Base-by-base conservation (phyloP, 2,797 vertebrate genomes). In the Semotilus atromaculatus region DNA sequence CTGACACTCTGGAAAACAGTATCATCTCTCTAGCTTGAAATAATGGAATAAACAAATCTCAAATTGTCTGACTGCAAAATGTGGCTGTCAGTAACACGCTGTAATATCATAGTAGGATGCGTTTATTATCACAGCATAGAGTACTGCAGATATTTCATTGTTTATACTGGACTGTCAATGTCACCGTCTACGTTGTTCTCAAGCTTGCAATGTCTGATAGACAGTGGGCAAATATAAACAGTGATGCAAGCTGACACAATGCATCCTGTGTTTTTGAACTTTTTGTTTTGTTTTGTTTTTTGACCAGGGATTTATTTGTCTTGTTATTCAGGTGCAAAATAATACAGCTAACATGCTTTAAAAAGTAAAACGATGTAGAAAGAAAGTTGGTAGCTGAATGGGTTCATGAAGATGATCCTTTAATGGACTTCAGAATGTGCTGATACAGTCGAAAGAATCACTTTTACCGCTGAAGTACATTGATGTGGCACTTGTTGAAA, bases 341-440 rank as follows among this genome's bases (percentile, higher is more conserved):
- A 26, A 72, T 9, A n/a, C 38, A 62, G n/a, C 34, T 71, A 45
- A 34, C 34, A 71, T 62, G 43, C 9, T 80, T 34, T 53, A 68
- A 51, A n/a, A 19, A 74, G 40, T 26, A 75, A 26, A 38, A 18
- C 0, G 1, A 64, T 29, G 45, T 23, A 16, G 43, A 73, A 53
- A n/a, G 23, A 36, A 82, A 62, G 40, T 38, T 60, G 19, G 4
- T 45, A 48, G 51, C 26, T 60, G 26, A 60, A 78, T 18, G 62
- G 73, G 26, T 70, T 55, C 13, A 58, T 21, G 34, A 19, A 40
- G 34, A 81, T 18, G 79, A 71, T 71, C 14, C 16, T 68, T 81
- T 88, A 90, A 89, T 88, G 88, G 86, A 88, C 40, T 84, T 73
- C 23, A 40, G 68, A 86, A 89, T 86, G 68, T 89, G 88, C 90